Evolutionary conservation across 2,888 invertebrate genomes (phyloP).

Genomic region (Platycheirus rosarum): DNA sequence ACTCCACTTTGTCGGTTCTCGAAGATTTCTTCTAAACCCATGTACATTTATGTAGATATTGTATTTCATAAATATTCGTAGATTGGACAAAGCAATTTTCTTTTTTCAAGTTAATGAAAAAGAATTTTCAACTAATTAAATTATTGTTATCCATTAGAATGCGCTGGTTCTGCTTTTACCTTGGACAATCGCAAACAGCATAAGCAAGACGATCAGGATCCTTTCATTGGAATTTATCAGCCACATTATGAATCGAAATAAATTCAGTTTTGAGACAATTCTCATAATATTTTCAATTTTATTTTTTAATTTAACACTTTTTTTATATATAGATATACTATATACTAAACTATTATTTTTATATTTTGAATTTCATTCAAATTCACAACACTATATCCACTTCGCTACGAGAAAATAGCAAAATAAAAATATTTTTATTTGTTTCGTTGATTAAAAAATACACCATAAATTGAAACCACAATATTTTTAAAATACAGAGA

Average conservation of each 20-base stretch:
- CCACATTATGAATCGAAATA: conserved; percentile 75
- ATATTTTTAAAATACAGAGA: neutral
- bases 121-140: too few relatives aligned
- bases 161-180: conserved; percentile 75
- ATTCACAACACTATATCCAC: neutral
- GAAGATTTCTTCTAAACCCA: too few relatives aligned
- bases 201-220: conserved; percentile 79
- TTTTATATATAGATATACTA: neutral
- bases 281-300: conserved; percentile 57
- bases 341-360: neutral
- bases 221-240: conserved; percentile 78
- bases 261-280: conserved; percentile 75
- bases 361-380: too few relatives aligned
- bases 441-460: neutral
- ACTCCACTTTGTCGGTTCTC: too few relatives aligned
- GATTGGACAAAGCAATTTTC: too few relatives aligned
- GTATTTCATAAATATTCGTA: too few relatives aligned
- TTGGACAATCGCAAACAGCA: conserved; percentile 78
- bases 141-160: conserved; percentile 8
- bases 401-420: neutral
- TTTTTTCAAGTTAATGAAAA: too few relatives aligned
- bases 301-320: neutral
- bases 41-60: too few relatives aligned
- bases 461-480: neutral
- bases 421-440: neutral